Base-by-base conservation (phyloP, 1,140 invertebrate genomes). In the Adoxophyes honmai region DNA sequence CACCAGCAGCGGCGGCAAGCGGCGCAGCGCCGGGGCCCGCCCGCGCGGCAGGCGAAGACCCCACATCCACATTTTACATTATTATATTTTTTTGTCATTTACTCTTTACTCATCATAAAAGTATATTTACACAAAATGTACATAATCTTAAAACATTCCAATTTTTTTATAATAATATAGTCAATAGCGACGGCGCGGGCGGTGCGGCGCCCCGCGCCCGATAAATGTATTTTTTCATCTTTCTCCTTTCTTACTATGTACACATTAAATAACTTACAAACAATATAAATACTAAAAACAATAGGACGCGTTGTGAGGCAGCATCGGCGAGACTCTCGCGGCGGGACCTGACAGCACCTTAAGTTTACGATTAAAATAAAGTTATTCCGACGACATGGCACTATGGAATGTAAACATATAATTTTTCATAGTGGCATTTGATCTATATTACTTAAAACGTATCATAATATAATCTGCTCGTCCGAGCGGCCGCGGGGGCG, bases 181-280 rank as follows among this genome's bases (percentile, higher is more conserved):
- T 48, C 42, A 48, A 33, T 48, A 21, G 14, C 42, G 42, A 48
- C 42, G 42, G 21, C 21, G 42, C 21, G 42, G n/a, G 16, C 21
- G 42, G 11, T 16, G 28, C 21, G 42, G 18, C 18, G 5, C 18
- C 21, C 10, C 42, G 28, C 21, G 18, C 21, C 42, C 11, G 6
- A 48, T 48, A 48, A 11, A 48, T 48, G 42, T 33, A 56, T 65
- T 62, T 75, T 61, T 71, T 66, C 71, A 75, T 73, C 64, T 73
- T 64, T 70, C 63, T 64, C 60, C 71, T 70, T 78, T 75, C 77
- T 78, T 76, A 82, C 66, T 84, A 81, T 86, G 61, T 82, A 86
- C 81, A 82, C 21, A 70, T 76, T 81, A 82, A 86, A 86, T 80
- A 84, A 81, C 83, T 84, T 86, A 84, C 55, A 82, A 83, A 82